Evolutionary conservation across 2,888 invertebrate species (phyloP).

Genomic region (Monoplex corrugatus): DNA sequence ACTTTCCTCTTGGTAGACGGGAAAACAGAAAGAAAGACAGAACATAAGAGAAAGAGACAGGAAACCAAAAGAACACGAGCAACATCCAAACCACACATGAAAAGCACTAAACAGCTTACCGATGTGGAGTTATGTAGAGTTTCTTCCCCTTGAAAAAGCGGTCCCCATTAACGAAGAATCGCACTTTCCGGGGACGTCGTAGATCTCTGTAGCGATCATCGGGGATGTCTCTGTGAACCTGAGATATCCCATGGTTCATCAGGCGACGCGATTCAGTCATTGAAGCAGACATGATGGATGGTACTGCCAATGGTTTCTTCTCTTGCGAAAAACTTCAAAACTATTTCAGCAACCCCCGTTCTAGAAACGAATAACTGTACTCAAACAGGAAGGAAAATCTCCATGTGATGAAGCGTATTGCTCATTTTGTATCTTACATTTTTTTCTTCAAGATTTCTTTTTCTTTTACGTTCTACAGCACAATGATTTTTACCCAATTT

Average conservation of each 20-base stretch:
- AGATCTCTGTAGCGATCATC: slow-evolving; percentile 77
- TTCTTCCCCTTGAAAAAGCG: slow-evolving; percentile 80
- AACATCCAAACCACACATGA: background rate
- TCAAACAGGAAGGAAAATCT: too few relatives aligned
- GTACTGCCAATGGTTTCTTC: background rate
- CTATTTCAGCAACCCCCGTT: background rate
- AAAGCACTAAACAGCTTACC: background rate
- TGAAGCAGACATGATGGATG: slow-evolving; percentile 40
- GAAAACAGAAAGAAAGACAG: too few relatives aligned
- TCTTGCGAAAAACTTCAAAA: background rate
- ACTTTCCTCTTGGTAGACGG: too few relatives aligned
- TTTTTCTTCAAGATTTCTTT: background rate
- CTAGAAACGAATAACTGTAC: background rate
- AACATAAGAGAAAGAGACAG: too few relatives aligned
- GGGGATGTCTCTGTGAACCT: slow-evolving; percentile 69
- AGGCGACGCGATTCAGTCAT: slow-evolving; percentile 49
- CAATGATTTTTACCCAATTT: background rate
- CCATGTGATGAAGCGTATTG: background rate
- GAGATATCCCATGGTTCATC: slow-evolving; percentile 46
- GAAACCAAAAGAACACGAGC: too few relatives aligned
- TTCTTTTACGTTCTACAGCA: background rate
- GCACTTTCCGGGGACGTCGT: slow-evolving; percentile 76
- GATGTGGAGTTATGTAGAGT: slow-evolving; percentile 78
- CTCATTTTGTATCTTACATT: background rate
- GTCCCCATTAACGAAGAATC: slow-evolving; percentile 81